phyloP scores from a whole-genome alignment of 1,140 invertebrate genomes.

The Stegodyphus dumicola region DNA sequence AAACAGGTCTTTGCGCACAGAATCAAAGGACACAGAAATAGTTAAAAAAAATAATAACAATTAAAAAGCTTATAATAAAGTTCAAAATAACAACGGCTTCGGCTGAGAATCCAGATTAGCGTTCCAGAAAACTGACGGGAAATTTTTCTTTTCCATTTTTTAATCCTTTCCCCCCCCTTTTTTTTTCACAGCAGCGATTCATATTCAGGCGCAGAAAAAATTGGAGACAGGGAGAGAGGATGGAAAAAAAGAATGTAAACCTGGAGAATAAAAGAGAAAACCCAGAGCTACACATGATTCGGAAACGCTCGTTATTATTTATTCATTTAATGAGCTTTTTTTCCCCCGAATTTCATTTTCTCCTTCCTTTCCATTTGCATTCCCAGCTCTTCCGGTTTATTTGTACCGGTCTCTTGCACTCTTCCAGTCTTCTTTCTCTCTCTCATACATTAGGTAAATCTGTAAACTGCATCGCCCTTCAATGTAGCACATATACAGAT shows the following conservation, averaged over 20 bases:
- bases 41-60: background rate
- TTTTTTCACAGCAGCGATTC: background rate
- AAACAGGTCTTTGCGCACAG: background rate
- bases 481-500: too few relatives aligned
- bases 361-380: slow-evolving; percentile 55
- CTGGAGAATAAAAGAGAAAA: slow-evolving; percentile 40
- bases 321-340: slow-evolving; percentile 59
- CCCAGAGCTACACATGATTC: slow-evolving; percentile 34
- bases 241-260: slow-evolving; percentile 32
- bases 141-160: slow-evolving; percentile 6
- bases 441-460: too few relatives aligned
- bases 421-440: background rate
- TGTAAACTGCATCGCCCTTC: too few relatives aligned
- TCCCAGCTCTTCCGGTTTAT: slow-evolving; percentile 45
- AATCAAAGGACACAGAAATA: background rate
- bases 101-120: slow-evolving; percentile 18
- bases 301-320: slow-evolving; percentile 60
- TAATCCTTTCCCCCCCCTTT: background rate
- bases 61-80: slow-evolving; percentile 21
- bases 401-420: background rate
- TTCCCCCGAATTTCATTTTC: slow-evolving; percentile 54
- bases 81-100: slow-evolving; percentile 12
- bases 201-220: background rate
- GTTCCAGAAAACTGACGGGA: background rate
- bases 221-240: background rate